Percentiles rank a stretch among this genome's conserved stretches.
These are phyloP conservation scores for Seriola dumerili DNA, from an alignment of 2,113 vertebrate genomes.

Conservation along the genomic window DNA sequence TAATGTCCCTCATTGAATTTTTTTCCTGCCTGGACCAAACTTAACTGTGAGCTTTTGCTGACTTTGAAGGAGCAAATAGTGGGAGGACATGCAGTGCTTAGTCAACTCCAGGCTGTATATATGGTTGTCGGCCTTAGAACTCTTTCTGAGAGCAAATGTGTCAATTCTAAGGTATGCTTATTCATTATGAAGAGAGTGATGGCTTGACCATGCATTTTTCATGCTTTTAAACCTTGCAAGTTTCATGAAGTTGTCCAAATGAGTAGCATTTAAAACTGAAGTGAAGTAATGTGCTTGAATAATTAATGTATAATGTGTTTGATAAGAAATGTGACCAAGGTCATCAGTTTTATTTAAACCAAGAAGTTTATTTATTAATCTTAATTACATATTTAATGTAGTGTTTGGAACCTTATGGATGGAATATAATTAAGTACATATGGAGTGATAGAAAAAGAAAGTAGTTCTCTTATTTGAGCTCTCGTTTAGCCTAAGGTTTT, in stretches of 20 bases:
- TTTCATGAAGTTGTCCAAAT: constrained; percentile 87
- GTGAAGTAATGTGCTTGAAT: constrained; percentile 83
- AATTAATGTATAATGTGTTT: constrained; percentile 81
- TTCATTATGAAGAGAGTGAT: constrained; percentile 83
- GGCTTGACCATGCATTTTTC: constrained; percentile 81
- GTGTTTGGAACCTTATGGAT: neutral
- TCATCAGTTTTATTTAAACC: constrained; percentile 71
- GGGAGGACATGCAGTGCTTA: constrained; percentile 48
- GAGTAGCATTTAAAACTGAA: constrained; percentile 83
- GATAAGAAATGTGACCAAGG: constrained; percentile 76
- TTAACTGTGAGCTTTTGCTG: constrained; percentile 55
- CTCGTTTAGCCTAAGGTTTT: constrained; percentile 22
- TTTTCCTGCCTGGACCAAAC: constrained; percentile 32
- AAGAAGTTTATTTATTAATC: constrained; percentile 56
- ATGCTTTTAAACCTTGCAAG: constrained; percentile 80
- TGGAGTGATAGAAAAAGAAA: constrained; percentile 11
- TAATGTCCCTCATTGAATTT: constrained; percentile 27
- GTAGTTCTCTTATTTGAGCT: constrained; percentile 14
- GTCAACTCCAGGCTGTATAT: constrained; percentile 44
- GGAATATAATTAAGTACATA: neutral
- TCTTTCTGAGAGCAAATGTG: constrained; percentile 69
- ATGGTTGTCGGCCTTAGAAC: constrained; percentile 34
- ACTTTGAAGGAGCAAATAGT: constrained; percentile 51
- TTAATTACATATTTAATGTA: constrained; percentile 45
- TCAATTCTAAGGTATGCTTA: constrained; percentile 81